Evolutionary conservation across 2,113 vertebrate genomes (phyloP).

Genomic region (Colinus virginianus): DNA sequence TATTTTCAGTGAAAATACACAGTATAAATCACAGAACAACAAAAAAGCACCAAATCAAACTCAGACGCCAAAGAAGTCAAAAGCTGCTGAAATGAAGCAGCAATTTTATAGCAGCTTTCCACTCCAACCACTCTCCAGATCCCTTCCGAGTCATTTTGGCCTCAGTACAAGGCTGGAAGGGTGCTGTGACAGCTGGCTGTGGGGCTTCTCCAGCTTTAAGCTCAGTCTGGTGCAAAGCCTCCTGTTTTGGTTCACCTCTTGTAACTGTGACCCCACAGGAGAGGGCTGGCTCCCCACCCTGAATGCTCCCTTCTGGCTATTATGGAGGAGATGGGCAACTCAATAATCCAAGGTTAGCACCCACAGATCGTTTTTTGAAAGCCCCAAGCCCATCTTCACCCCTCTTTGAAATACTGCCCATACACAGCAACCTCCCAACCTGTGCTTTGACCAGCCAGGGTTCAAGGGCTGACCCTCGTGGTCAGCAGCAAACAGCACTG

Average conservation of each 20-base stretch:
- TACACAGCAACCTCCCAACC: not conserved
- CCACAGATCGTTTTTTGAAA: not conserved
- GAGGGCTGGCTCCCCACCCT: not conserved
- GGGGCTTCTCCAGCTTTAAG: accelerated
- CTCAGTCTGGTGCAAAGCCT: not conserved
- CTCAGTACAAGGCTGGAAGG: not conserved
- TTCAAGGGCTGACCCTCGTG: not conserved
- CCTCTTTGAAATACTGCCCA: not conserved
- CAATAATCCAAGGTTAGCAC: not conserved
- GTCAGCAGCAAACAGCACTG: not conserved
- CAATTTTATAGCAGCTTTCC: not conserved
- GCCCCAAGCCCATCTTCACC: not conserved
- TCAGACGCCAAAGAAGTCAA: not conserved
- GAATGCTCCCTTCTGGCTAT: not conserved
- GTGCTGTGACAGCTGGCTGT: accelerated
- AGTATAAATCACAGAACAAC: not conserved
- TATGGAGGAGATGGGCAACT: not conserved
- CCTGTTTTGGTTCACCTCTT: not conserved
- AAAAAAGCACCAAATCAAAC: not conserved
- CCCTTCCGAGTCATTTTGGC: not conserved
- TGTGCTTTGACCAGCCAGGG: not conserved
- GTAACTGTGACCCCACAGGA: accelerated
- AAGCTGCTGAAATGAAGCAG: not conserved
- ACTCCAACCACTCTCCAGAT: not conserved
- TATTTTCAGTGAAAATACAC: not conserved